Base-by-base conservation (phyloP, 2,113 vertebrate genomes). In the Urocitellus parryii region DNA sequence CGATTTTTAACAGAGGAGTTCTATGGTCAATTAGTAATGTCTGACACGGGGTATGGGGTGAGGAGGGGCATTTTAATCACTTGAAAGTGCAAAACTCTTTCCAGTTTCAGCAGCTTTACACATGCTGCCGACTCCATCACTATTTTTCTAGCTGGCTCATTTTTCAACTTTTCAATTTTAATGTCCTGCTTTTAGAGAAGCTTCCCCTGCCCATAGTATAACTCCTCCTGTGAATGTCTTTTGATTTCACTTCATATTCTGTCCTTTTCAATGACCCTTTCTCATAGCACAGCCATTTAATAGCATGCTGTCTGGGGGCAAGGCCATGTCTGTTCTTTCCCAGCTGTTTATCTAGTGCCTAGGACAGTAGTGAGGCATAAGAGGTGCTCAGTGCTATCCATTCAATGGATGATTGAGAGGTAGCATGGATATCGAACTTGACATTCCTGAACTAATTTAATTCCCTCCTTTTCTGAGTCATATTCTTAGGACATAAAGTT, bases 1-100 rank as follows among this genome's bases (percentile, higher is more conserved):
- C 79, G 91, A 13, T 97, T 92, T 95, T 96, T 87, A 86, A 74
- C 70, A 82, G 67, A 83, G 90, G 63, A 93, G 45, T 45, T 20
- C 22, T 91, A 63, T 74, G n/a, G 89, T 96, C 10, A 6, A 89
- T 93, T 95, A 93, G 92, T 89, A 58, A 85, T 94, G 78, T 86
- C 78, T 96, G 79, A 68, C 51, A 8, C 2, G 20, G 74, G 20
- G 56, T 8, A 8, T 1, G 56, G 20, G 56, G 56, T 24, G 56
- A 16, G 51, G 7, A 24, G 56, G 56, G 56, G 56, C 56, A 20
- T 72, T 88, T 81, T 22, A 74, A 0, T 88, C 56, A 63, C 72
- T 92, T 27, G n/a, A 12, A 25, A 42, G 37, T 53, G 65, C 86
- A 78, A 61, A 67, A 32, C 32, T 84, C 48, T 90, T 84, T 79